These are phyloP conservation scores for Archivesica marissinica DNA, from an alignment of 1,140 invertebrate genomes.

Conservation along the genomic window DNA sequence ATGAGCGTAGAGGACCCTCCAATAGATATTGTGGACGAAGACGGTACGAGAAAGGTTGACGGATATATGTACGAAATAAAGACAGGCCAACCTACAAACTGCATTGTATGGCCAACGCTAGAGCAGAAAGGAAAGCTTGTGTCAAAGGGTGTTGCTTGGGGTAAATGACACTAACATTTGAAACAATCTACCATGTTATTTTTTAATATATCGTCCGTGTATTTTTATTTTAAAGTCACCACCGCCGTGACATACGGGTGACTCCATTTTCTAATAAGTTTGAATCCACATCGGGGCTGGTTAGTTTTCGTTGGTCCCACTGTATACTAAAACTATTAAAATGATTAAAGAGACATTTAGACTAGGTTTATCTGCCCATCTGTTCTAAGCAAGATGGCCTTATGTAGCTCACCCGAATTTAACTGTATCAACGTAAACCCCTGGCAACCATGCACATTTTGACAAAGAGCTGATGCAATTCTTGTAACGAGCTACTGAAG, in stretches of 20 bases:
- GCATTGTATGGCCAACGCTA: background rate
- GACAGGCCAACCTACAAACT: background rate
- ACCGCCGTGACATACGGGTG: background rate
- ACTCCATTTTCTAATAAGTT: background rate
- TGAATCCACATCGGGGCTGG: background rate
- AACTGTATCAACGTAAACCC: too few relatives aligned
- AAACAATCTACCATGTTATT: background rate
- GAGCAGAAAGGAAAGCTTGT: background rate
- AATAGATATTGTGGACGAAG: background rate
- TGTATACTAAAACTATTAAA: background rate
- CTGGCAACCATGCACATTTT: too few relatives aligned
- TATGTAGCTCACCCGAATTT: too few relatives aligned
- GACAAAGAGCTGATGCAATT: too few relatives aligned
- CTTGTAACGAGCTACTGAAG: too few relatives aligned
- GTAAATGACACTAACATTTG: background rate
- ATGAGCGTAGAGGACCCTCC: conserved; percentile 50
- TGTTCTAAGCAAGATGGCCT: too few relatives aligned
- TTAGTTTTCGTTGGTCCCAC: too few relatives aligned
- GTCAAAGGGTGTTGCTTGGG: background rate
- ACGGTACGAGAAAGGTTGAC: background rate
- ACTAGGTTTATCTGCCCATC: too few relatives aligned
- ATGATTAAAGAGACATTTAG: background rate
- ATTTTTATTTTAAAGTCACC: background rate
- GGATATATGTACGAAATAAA: background rate
- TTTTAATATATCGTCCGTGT: background rate